Base-by-base conservation (phyloP, 2,888 invertebrate species). In the Apamea monoglypha region DNA sequence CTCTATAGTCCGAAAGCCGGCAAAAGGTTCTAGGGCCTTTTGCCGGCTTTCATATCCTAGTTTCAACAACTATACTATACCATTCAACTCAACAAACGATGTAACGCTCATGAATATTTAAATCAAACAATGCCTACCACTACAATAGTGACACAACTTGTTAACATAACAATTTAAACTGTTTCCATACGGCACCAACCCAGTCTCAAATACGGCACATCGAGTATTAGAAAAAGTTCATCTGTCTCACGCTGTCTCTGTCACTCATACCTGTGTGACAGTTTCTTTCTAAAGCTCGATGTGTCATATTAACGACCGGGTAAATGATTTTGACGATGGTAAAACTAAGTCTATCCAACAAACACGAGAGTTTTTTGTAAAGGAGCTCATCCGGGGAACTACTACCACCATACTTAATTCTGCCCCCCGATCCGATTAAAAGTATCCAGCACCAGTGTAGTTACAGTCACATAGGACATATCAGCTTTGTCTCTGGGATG, bases 141-240 rank as follows among this genome's bases (percentile, higher is more conserved):
- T 80, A n/a, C 6, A 18, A 80, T 61, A 80, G 25, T 69, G 10
- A 56, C 25, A 25, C 36, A 80, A 69, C 29, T 40, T 29, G 29
- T 67, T 79, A 78, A 67, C 67, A 79, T 29, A 69, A 80, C 50
- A 61, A 78, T 80, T 61, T 5, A 10, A 61, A 79, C 50, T 40
- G 59, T 68, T 80, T 29, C 40, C 3, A 61, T 8, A 14, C 18
- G 44, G 16, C 40, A 36, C 29, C 14, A 29, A 29, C 29, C 14
- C 6, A 18, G n/a, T 29, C 29, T 18, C 29, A 44, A 44, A 44
- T 44, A n/a, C 5, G 5, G 10, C 10, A n/a, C 8, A 67, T n/a
- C 10, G 10, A 44, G 0, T 68, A n/a, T 44, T 10, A n/a, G 18
- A 44, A 44, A 14, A 18, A 44, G 18, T 12, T 29, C 10, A 12